These are phyloP conservation scores for Endotricha flammealis DNA, from an alignment of 2,888 invertebrate species.

Conservation along the genomic window DNA sequence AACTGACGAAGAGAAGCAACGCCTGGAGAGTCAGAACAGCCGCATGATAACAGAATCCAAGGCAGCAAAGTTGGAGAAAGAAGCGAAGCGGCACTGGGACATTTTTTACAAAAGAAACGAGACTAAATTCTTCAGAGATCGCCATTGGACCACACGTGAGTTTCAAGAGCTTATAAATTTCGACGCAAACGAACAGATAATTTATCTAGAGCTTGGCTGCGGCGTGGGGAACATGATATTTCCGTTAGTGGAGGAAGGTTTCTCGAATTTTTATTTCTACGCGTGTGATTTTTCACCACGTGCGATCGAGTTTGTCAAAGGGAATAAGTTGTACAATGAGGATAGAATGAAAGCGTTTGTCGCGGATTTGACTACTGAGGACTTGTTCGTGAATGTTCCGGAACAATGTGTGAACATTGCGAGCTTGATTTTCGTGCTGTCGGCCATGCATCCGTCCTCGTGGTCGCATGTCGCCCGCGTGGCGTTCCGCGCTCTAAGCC, in stretches of 20 bases:
- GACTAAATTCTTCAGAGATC: conserved; percentile 94
- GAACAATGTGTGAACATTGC: conserved; percentile 83
- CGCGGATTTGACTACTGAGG: conserved; percentile 87
- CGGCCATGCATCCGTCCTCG: conserved; percentile 93
- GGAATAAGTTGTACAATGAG: conserved; percentile 81
- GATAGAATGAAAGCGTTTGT: conserved; percentile 86
- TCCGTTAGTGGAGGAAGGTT: conserved; percentile 90
- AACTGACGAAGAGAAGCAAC: conserved; percentile 79
- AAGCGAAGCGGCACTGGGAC: conserved; percentile 96
- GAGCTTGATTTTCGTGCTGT: conserved; percentile 96
- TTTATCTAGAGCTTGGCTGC: conserved; percentile 91
- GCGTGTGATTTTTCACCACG: conserved; percentile 96
- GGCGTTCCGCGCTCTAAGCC: conserved; percentile 80
- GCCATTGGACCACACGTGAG: conserved; percentile 98
- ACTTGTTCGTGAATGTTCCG: conserved; percentile 77
- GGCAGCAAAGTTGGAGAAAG: conserved; percentile 86
- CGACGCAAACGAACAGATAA: conserved; percentile 74
- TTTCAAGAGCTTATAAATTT: conserved; percentile 87
- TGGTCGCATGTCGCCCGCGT: conserved; percentile 82
- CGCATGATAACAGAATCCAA: conserved; percentile 80
- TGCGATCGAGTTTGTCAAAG: conserved; percentile 91
- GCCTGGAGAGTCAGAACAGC: conserved; percentile 82
- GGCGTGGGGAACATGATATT: conserved; percentile 98
- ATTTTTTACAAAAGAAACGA: conserved; percentile 97
- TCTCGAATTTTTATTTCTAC: conserved; percentile 81